A percentile compares a stretch with the other conserved stretches of the same genome.
Evolutionary conservation across 2,888 invertebrate genomes (phyloP).

Genomic region (Zeuzera pyrina): DNA sequence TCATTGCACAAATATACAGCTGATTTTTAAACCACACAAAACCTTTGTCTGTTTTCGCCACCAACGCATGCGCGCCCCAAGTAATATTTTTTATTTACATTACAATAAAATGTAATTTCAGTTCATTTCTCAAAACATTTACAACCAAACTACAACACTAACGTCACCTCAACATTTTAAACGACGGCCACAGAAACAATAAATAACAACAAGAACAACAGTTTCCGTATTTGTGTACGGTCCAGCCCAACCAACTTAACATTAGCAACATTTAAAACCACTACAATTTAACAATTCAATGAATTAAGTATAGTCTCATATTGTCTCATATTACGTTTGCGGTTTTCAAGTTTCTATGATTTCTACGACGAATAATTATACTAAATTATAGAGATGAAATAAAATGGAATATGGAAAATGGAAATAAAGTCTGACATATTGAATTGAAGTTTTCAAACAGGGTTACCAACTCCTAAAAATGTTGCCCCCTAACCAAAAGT

Average conservation of each 20-base stretch:
- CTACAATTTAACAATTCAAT: conserved; percentile 20
- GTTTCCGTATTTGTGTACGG: conserved; percentile 24
- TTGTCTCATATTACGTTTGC: background rate
- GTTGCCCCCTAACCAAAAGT: too few species aligned
- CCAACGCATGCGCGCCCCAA: conserved; percentile 73
- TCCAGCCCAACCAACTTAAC: conserved; percentile 22
- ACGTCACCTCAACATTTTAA: conserved; percentile 28
- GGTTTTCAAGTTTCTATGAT: too few species aligned
- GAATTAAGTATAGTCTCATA: background rate
- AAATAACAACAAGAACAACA: conserved; percentile 46
- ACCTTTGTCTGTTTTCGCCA: conserved; percentile 74
- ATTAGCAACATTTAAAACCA: conserved; percentile 17
- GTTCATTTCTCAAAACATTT: conserved; percentile 24
- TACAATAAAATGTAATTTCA: conserved; percentile 53
- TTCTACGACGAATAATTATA: too few species aligned
- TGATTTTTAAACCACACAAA: conserved; percentile 74
- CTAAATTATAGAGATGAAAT: too few species aligned
- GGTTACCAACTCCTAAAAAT: too few species aligned
- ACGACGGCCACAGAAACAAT: conserved; percentile 39
- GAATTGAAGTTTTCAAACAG: too few species aligned
- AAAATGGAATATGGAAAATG: too few species aligned
- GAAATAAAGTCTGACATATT: too few species aligned
- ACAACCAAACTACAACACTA: conserved; percentile 29
- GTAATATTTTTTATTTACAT: conserved; percentile 70
- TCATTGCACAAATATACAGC: conserved; percentile 73